Conservation (phyloP, 2,888 invertebrate genomes). For the Ennomos erosarius region DNA sequence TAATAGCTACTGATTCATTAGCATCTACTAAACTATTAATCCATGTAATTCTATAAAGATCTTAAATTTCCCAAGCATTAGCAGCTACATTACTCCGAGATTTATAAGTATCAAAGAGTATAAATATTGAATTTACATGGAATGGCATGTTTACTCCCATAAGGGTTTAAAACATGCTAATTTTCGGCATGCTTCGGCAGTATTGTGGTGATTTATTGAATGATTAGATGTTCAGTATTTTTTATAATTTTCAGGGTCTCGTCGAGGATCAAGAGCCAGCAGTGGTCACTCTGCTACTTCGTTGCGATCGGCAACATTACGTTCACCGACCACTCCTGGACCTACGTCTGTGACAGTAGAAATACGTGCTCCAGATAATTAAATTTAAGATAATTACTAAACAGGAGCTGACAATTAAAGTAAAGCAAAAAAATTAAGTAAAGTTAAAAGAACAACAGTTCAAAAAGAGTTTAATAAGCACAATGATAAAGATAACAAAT, state of each 20-base stretch:
- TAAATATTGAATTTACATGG: not conserved
- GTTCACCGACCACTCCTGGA: constrained; percentile 72
- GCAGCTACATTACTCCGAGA: not conserved
- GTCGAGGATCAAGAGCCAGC: constrained; percentile 91
- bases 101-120: not conserved
- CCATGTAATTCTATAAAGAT: too few relatives aligned
- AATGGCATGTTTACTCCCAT: constrained; percentile 14
- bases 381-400: constrained; percentile 46
- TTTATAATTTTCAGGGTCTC: constrained; percentile 68
- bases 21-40: too few relatives aligned
- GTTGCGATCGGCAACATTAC: constrained; percentile 86
- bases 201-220: not conserved
- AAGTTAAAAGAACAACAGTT: constrained; percentile 24
- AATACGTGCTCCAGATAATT: constrained; percentile 88
- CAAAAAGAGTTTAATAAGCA: constrained; percentile 19
- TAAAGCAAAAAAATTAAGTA: constrained; percentile 7
- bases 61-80: not conserved
- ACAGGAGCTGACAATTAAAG: constrained; percentile 5
- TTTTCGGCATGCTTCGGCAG: constrained; percentile 44
- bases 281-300: constrained; percentile 92
- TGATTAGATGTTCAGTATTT: not conserved
- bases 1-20: too few relatives aligned
- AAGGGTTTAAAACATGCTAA: constrained; percentile 16
- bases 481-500: constrained; percentile 15
- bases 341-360: constrained; percentile 89